Conservation (phyloP, 2,888 invertebrate species). For the Leistus spinibarbis region DNA sequence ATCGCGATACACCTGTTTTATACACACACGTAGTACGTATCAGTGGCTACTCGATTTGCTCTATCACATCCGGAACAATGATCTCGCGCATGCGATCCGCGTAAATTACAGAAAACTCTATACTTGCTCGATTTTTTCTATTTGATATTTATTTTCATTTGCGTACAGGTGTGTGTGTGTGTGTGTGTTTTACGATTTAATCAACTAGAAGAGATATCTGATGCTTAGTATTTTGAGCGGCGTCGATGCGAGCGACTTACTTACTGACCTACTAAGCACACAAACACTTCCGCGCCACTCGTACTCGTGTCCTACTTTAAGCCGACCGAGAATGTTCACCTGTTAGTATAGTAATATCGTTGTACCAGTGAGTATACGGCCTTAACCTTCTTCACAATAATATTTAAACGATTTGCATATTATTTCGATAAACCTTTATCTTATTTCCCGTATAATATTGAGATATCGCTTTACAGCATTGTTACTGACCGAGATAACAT, state of each 20-base stretch:
- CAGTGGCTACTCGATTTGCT: background rate
- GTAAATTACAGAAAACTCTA: background rate
- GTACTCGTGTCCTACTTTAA: conserved; percentile 45
- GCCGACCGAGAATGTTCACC: conserved; percentile 17
- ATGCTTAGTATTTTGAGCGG: conserved; percentile 20
- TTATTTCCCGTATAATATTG: background rate
- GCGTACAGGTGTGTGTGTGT: background rate
- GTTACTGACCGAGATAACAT: background rate
- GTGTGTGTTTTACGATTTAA: background rate
- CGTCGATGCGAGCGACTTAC: conserved; percentile 46
- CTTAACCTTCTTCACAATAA: background rate
- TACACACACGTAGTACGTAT: conserved; percentile 1
- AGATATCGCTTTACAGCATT: background rate
- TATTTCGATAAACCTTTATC: background rate
- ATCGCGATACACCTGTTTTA: conserved; percentile 8
- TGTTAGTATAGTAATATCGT: background rate
- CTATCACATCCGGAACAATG: conserved; percentile 6
- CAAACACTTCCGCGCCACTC: conserved; percentile 49
- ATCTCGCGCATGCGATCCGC: background rate
- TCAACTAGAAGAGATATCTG: conserved; percentile 30
- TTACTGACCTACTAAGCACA: conserved; percentile 51
- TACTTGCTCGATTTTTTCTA: background rate
- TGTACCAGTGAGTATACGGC: background rate
- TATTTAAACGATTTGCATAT: conserved; percentile 5
- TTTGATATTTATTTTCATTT: background rate